These are phyloP conservation scores for Tyrophagus putrescentiae DNA, from an alignment of 1,140 invertebrate species.

Conservation along the genomic window DNA sequence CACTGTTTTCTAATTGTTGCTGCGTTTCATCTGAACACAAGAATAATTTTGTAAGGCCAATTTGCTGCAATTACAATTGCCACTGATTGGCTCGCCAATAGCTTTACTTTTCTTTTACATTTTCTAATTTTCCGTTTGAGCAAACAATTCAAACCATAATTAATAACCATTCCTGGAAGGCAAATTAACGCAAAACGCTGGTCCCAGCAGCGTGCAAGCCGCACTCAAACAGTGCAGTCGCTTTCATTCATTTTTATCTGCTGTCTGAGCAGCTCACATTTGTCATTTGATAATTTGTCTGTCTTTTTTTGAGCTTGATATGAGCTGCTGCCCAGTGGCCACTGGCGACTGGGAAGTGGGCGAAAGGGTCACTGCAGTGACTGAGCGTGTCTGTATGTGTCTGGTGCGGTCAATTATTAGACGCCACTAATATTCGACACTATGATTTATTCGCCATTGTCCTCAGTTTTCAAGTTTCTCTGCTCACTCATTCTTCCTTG, in stretches of 20 bases:
- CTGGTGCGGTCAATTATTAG: conserved; percentile 10
- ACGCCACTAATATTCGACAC: background rate
- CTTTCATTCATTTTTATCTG: background rate
- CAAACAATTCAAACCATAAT: conserved; percentile 1
- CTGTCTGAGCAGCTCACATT: too few species aligned
- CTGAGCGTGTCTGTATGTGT: too few species aligned
- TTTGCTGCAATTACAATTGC: too few species aligned
- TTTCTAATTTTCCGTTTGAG: too few species aligned
- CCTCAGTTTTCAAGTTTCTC: background rate
- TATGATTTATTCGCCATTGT: conserved; percentile 10
- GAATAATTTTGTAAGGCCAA: too few species aligned
- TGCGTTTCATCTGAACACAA: too few species aligned
- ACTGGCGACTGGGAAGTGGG: background rate
- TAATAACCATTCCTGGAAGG: conserved; percentile 2
- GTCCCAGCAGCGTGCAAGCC: background rate
- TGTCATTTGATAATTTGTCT: conserved; percentile 14
- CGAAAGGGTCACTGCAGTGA: background rate
- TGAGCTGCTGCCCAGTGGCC: background rate
- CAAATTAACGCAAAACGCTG: background rate
- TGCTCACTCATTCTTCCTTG: background rate
- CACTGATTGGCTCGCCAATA: too few species aligned
- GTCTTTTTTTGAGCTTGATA: background rate
- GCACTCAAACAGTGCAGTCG: background rate
- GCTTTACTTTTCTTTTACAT: too few species aligned
- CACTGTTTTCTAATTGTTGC: too few species aligned